Evolutionary conservation across 1,140 invertebrate species (phyloP).

Genomic region (Dreissena polymorpha): DNA sequence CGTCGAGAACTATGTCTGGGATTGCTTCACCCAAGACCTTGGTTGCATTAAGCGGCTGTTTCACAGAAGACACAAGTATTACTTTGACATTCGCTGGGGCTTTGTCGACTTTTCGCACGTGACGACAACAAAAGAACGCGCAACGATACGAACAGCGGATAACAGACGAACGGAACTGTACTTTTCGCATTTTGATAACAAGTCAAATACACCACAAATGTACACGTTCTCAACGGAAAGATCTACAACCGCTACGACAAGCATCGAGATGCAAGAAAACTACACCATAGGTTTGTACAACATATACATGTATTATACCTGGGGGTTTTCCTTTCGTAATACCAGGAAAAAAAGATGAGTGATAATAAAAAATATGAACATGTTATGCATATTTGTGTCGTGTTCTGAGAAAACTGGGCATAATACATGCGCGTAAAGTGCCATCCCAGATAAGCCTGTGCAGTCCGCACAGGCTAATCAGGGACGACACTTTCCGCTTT

Average conservation of each 20-base stretch:
- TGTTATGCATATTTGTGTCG: too few species aligned
- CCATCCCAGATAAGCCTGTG: too few species aligned
- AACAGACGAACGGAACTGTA: constrained; percentile 39
- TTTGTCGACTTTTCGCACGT: constrained; percentile 46
- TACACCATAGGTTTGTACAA: constrained; percentile 29
- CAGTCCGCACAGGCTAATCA: too few species aligned
- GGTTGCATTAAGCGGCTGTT: constrained; percentile 17
- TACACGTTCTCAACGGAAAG: constrained; percentile 42
- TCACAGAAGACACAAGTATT: constrained; percentile 12
- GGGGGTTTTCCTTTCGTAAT: too few species aligned
- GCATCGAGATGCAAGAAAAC: constrained; percentile 53
- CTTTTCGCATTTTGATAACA: constrained; percentile 49
- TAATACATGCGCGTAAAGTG: too few species aligned
- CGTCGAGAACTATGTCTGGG: constrained; percentile 30
- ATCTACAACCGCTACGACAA: constrained; percentile 28
- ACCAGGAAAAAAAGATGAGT: too few species aligned
- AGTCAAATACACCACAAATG: constrained; percentile 29
- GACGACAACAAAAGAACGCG: not conserved
- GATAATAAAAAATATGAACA: too few species aligned
- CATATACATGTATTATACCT: too few species aligned
- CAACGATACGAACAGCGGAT: not conserved
- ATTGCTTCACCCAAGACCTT: not conserved
- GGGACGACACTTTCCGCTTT: too few species aligned
- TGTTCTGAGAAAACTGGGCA: too few species aligned
- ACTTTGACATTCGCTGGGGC: constrained; percentile 53